Percentiles rank a stretch among this genome's conserved stretches.
These are phyloP conservation scores for Philypnodon macrostomus DNA, from an alignment of 2,797 vertebrate genomes.

Conservation along the genomic window DNA sequence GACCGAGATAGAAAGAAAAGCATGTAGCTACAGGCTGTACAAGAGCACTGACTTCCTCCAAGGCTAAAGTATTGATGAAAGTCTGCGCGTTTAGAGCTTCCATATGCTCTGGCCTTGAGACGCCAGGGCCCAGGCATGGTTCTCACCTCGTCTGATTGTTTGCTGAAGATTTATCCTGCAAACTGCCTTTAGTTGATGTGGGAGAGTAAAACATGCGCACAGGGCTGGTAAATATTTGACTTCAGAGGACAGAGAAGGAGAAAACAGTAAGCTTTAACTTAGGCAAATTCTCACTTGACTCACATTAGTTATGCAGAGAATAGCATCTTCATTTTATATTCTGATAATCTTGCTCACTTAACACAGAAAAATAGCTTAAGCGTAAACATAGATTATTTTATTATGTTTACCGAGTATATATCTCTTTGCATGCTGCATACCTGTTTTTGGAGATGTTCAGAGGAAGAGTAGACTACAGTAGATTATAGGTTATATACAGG, in stretches of 20 bases:
- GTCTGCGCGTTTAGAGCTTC: constrained; percentile 46
- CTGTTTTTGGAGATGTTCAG: too few species aligned
- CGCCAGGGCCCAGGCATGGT: constrained; percentile 12
- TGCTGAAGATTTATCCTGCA: constrained; percentile 39
- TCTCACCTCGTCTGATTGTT: constrained; percentile 45
- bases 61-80: constrained; percentile 49
- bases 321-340: not conserved
- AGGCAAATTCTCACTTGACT: constrained; percentile 17
- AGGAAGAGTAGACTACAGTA: too few species aligned
- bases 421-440: too few species aligned
- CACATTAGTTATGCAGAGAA: not conserved
- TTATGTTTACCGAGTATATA: too few species aligned
- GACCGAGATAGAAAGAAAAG: constrained; percentile 7
- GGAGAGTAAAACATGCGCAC: constrained; percentile 22
- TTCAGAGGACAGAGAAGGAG: constrained; percentile 17
- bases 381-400: too few species aligned
- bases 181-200: constrained; percentile 23
- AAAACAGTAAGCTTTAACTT: constrained; percentile 7
- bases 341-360: not conserved
- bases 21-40: constrained; percentile 32
- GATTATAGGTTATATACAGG: too few species aligned
- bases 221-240: constrained; percentile 32
- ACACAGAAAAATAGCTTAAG: not conserved
- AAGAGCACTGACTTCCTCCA: constrained; percentile 23
- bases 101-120: constrained; percentile 42